A percentile compares a stretch with the other conserved stretches of the same genome.
Evolutionary conservation across 2,888 invertebrate species (phyloP).

Genomic region (Drosophila prolongata): DNA sequence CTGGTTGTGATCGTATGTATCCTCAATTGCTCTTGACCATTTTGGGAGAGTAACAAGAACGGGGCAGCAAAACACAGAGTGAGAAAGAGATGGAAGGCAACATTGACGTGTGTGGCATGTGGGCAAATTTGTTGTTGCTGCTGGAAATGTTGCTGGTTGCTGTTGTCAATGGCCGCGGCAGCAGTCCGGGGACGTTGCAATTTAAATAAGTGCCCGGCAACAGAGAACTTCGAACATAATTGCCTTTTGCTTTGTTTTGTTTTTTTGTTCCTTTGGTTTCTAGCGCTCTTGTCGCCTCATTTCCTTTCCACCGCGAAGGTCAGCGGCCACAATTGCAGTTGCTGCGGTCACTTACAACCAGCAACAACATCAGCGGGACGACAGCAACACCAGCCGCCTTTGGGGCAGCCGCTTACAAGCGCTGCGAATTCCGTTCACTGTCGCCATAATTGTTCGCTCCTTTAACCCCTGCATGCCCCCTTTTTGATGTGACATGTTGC

Average conservation of each 20-base stretch:
- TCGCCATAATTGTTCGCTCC: constrained; percentile 74
- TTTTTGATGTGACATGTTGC: constrained; percentile 24
- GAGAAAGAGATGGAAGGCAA: constrained; percentile 17
- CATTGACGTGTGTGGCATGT: constrained; percentile 73
- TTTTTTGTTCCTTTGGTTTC: constrained; percentile 48
- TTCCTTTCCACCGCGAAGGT: constrained; percentile 56
- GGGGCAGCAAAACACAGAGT: constrained; percentile 4
- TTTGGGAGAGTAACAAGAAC: constrained; percentile 7
- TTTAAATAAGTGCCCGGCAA: constrained; percentile 72
- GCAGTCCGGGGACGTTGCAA: constrained; percentile 50
- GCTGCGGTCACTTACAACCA: constrained; percentile 12
- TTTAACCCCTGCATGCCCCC: constrained; percentile 1
- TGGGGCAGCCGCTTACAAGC: constrained; percentile 78
- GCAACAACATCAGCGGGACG: constrained; percentile 2
- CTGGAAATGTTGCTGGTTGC: constrained; percentile 46
- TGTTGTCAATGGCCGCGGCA: constrained; percentile 33
- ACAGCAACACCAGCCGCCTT: constrained; percentile 47
- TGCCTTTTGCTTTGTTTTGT: constrained; percentile 56
- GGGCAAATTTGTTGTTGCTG: constrained; percentile 62
- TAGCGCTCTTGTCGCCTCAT: constrained; percentile 59
- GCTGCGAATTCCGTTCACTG: constrained; percentile 73
- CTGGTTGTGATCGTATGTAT: constrained; percentile 8
- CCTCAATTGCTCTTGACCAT: constrained; percentile 21
- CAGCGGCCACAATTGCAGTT: constrained; percentile 44
- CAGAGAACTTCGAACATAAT: constrained; percentile 57